These are phyloP conservation scores for Microplitis demolitor DNA, from an alignment of 1,140 invertebrate species.

Conservation along the genomic window DNA sequence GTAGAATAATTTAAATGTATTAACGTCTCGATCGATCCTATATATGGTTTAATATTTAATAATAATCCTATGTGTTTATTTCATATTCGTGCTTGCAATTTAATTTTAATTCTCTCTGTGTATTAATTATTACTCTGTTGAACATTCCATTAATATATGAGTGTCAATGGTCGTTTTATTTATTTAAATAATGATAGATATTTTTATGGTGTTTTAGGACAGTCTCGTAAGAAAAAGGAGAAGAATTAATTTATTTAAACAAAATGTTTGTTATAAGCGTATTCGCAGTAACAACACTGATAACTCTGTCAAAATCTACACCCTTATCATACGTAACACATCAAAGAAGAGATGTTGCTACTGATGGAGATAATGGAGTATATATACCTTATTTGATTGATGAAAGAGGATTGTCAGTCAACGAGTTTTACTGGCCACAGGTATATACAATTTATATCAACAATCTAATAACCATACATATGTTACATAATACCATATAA, in stretches of 20 bases:
- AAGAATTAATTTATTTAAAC: background rate
- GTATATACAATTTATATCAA: background rate
- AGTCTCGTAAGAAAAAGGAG: background rate
- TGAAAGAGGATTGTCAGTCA: background rate
- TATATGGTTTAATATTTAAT: no score
- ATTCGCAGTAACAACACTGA: constrained; percentile 36
- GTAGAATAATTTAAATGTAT: background rate
- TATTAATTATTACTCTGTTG: no score
- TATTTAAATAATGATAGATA: background rate
- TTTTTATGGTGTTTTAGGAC: background rate
- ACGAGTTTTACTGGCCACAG: constrained; percentile 6
- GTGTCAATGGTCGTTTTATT: no score
- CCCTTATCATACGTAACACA: constrained; percentile 41
- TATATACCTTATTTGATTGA: constrained; percentile 5
- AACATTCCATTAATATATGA: no score
- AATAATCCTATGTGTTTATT: no score
- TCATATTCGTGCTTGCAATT: no score
- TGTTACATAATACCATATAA: no score
- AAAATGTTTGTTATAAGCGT: constrained; percentile 39
- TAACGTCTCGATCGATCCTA: no score
- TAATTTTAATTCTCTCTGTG: no score
- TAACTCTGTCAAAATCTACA: constrained; percentile 37
- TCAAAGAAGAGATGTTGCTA: constrained; percentile 35
- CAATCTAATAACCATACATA: no score
- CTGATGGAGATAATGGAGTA: background rate